Evolutionary conservation across 2,797 vertebrate species (phyloP).

Genomic region (Lycodopsis pacificus): DNA sequence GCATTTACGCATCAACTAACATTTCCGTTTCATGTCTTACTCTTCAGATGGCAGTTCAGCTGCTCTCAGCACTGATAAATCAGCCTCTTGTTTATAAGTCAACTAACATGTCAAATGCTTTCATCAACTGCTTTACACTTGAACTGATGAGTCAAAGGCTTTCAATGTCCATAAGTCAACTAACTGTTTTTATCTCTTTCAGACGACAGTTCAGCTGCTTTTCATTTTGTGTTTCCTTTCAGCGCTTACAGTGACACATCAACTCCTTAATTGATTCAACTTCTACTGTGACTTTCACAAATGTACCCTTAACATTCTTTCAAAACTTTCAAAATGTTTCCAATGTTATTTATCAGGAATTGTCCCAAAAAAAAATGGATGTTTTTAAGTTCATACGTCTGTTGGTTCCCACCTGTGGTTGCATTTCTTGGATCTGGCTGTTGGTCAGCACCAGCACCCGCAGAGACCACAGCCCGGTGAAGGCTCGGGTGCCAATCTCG

Average conservation of each 20-base stretch:
- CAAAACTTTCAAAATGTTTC: neutral
- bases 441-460: slow-evolving; percentile 78
- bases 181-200: neutral
- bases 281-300: neutral
- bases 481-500: slow-evolving; percentile 64
- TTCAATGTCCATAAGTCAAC: too few species aligned
- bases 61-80: too few species aligned
- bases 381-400: neutral
- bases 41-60: too few species aligned
- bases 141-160: too few species aligned
- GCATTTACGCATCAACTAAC: too few species aligned
- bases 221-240: neutral
- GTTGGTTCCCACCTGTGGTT: slow-evolving; percentile 67
- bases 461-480: slow-evolving; percentile 82
- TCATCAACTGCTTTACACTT: too few species aligned
- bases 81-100: too few species aligned
- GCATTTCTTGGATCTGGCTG: slow-evolving; percentile 69
- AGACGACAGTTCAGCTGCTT: neutral
- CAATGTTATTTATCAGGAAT: neutral
- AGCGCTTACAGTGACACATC: neutral
- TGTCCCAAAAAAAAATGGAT: too few species aligned
- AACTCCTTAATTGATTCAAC: neutral
- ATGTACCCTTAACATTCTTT: neutral
- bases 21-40: too few species aligned
- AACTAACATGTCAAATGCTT: too few species aligned